phyloP scores from a whole-genome alignment of 2,113 vertebrate genomes.

The Isurus oxyrinchus region DNA sequence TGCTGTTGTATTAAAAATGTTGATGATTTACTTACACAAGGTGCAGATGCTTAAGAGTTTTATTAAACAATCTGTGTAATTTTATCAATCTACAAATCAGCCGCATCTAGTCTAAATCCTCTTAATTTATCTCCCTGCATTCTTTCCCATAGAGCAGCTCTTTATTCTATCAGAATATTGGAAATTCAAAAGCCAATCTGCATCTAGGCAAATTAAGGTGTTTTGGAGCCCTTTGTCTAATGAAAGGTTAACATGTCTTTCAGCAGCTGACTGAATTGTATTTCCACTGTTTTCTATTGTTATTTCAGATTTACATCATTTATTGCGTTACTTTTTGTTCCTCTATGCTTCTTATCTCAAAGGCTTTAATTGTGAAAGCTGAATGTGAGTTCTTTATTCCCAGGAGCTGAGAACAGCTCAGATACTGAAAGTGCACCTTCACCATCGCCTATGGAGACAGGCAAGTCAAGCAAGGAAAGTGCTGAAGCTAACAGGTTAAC shows the following conservation, averaged over 20 bases:
- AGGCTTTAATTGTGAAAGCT: background rate
- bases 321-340: background rate
- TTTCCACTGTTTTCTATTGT: background rate
- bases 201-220: background rate
- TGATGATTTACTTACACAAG: background rate
- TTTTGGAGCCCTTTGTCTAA: background rate
- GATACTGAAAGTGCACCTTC: constrained; percentile 97
- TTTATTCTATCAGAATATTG: background rate
- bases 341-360: background rate
- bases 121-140: background rate
- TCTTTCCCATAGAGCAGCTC: background rate
- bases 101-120: background rate
- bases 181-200: background rate
- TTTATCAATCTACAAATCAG: background rate
- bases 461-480: constrained; percentile 71
- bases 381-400: constrained; percentile 19
- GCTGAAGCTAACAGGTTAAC: constrained; percentile 50
- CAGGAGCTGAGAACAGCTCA: constrained; percentile 93
- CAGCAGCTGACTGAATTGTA: background rate
- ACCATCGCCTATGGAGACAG: constrained; percentile 77
- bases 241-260: background rate
- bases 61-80: background rate
- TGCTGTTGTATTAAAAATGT: background rate
- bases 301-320: background rate
- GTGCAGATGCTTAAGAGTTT: background rate